Base-by-base conservation (phyloP, 2,797 vertebrate species). In the Acanthurus lineatus region DNA sequence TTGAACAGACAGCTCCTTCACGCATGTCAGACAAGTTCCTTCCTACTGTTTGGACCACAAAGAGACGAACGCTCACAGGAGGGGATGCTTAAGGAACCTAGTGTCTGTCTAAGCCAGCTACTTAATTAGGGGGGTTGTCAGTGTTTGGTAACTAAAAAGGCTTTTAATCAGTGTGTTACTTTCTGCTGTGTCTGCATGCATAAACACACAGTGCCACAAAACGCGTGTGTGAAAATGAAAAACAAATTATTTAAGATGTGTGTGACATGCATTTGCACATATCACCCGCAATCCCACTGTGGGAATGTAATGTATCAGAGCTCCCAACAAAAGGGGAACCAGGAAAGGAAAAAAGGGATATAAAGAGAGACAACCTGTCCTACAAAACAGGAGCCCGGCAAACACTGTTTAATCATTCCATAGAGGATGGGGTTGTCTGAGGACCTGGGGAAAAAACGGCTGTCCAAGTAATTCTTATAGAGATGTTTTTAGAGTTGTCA, bases 21-120 rank as follows among this genome's bases (percentile, higher is more conserved):
- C 85, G 90, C 91, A 91, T 93, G 91, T 94, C 92, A 94, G 92
- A 94, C 88, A 87, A 88, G 93, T 93, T 93, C 93, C 92, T 95
- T 94, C 92, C 91, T 91, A 90, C 92, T 95, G 92, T 94, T 92
- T 84, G 78, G 82, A 77, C 80, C 87, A 94, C 89, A 94, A 92
- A 93, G 86, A 92, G 87, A 92, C 86, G 52, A 93, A 80, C 42
- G 79, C 88, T 90, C 90, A 89, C 88, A 92, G 87, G 88, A 93
- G 87, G 89, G 79, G 91, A 91, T 74, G 91, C 90, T 91, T 83
- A 85, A 86, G 84, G 69, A 90, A 86, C 82, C 84, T 76, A 88
- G 81, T 77, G 90, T 91, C 91, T 86, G 86, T 90, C 88, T 84
- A 59, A 72, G 90, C 86, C 89, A 89, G 89, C 89, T 91, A 92